Conservation (phyloP, 2,797 vertebrate species). For the Typhlichthys eigenmanni region DNA sequence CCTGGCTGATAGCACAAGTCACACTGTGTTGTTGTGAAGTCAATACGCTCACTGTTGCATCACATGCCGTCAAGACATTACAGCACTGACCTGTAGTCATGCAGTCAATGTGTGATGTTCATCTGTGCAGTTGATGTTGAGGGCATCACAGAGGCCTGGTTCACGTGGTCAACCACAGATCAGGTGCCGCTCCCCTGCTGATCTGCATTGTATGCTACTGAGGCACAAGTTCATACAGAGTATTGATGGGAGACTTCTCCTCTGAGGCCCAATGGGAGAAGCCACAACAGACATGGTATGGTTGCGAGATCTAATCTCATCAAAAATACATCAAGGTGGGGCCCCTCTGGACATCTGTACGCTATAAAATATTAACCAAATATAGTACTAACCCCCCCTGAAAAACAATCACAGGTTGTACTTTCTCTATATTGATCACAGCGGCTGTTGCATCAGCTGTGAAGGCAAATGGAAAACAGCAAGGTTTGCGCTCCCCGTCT, state of each 20-base stretch:
- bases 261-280: constrained; percentile 38
- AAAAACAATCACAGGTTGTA: constrained; percentile 34
- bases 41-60: too few species aligned
- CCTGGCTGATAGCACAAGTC: too few species aligned
- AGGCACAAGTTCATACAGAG: not conserved
- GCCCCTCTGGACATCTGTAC: constrained; percentile 50
- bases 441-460: not conserved
- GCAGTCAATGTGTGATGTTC: too few species aligned
- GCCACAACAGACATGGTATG: constrained; percentile 17
- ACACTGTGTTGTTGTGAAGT: too few species aligned
- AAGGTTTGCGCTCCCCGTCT: constrained; percentile 12
- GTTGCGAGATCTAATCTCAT: constrained; percentile 53
- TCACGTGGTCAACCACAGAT: not conserved
- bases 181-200: not conserved
- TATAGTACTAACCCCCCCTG: constrained; percentile 7
- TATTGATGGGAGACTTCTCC: constrained; percentile 16
- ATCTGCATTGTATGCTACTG: not conserved
- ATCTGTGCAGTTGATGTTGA: too few species aligned
- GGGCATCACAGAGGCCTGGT: not conserved
- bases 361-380: constrained; percentile 65
- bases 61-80: too few species aligned
- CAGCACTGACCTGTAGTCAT: too few species aligned
- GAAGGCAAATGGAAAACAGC: not conserved
- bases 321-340: constrained; percentile 69
- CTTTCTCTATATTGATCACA: constrained; percentile 25